Base-by-base conservation (phyloP, 2,113 vertebrate species). In the Toxostoma redivivum region DNA sequence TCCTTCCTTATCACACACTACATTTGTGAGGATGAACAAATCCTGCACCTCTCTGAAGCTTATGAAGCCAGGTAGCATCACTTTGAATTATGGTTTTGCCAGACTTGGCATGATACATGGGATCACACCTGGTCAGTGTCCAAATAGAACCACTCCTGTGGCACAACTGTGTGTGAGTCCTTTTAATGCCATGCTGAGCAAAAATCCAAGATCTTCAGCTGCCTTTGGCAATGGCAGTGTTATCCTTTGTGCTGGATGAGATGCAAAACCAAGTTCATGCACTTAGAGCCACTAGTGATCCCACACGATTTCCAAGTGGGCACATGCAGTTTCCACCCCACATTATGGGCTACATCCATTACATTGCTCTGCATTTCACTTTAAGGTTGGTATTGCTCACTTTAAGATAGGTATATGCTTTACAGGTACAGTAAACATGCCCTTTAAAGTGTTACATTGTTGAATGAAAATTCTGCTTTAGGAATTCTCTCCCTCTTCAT, bases 151-250 rank as follows among this genome's bases (percentile, higher is more conserved):
- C 2, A 0, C 5, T 90, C 48, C 44, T 5, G 1, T 37, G 47
- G 33, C 22, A 72, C 25, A 42, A 11, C 19, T 0, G 0, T 11
- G 0, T 11, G 1, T 7, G 25, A 76, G 6, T 33, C 45, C 11
- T 19, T 16, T 45, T 30, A 50, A 30, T 22, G 51, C 18, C 18
- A 5, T 7, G 21, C 23, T 70, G 12, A 70, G 11, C 20, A 54
- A 42, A 73, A 28, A 64, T 22, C 9, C 45, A 58, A 42, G 20
- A 27, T 69, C 45, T 65, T 33, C 40, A 70, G 17, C 19, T 53
- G 15, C 28, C 10, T 66, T 86, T 0, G 0, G 7, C 60, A 65
- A 65, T 14, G 23, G 23, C 38, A 47, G 23, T 1, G 0, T 24
- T 16, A 13, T 3, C 17, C 20, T 66, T 50, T 45, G 48, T 83